Percentiles rank a stretch among this genome's conserved stretches.
phyloP scores from a whole-genome alignment of 2,888 invertebrate genomes.

The Pachycephus smyrnensis region DNA sequence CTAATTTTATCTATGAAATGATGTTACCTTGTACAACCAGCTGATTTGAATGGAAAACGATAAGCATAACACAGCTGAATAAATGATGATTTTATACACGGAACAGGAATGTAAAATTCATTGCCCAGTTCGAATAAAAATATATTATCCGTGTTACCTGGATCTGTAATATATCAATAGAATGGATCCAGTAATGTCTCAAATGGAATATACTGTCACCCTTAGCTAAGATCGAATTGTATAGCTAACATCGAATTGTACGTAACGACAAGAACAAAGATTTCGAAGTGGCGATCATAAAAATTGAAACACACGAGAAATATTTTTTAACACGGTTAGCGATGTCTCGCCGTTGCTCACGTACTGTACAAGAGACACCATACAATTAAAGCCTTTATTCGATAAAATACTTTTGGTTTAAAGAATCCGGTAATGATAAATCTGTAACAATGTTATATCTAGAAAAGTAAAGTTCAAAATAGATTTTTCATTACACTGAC shows the following conservation, averaged over 20 bases:
- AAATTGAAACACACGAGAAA: constrained; percentile 12
- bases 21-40: background rate
- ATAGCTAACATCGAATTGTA: constrained; percentile 27
- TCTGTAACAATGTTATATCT: constrained; percentile 24
- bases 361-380: constrained; percentile 24
- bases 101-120: background rate
- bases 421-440: constrained; percentile 23
- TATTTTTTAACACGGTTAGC: constrained; percentile 13
- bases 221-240: constrained; percentile 26
- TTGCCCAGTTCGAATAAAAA: background rate
- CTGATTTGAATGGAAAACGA: background rate
- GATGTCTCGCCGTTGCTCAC: constrained; percentile 2
- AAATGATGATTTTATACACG: background rate
- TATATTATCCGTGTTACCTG: background rate
- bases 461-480: constrained; percentile 25
- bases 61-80: background rate
- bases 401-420: constrained; percentile 28
- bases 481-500: constrained; percentile 17
- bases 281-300: constrained; percentile 20
- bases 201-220: background rate
- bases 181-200: background rate
- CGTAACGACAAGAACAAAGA: constrained; percentile 22
- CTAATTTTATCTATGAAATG: constrained; percentile 16
- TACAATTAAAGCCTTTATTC: constrained; percentile 25
- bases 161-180: background rate